A percentile compares a stretch with the other conserved stretches of the same genome.
phyloP scores from a whole-genome alignment of 2,113 vertebrate species.

The Gambusia holbrooki region DNA sequence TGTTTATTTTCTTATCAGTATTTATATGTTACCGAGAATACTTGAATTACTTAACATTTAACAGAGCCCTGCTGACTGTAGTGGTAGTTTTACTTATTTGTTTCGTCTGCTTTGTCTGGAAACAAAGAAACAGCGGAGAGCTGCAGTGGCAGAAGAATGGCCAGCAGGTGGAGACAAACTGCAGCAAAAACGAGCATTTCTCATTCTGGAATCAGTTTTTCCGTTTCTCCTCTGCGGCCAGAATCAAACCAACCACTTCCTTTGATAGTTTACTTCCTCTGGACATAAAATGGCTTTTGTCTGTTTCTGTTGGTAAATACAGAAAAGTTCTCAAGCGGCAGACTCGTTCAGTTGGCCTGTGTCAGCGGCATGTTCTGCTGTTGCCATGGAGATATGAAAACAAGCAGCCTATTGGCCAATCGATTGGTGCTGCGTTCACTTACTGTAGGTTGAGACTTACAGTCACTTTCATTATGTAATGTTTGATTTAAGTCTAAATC shows the following conservation, averaged over 20 bases:
- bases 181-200: background rate
- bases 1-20: background rate
- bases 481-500: too few species aligned
- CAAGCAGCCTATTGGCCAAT: background rate
- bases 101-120: background rate
- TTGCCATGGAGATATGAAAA: constrained; percentile 51
- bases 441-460: background rate
- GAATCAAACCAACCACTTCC: background rate
- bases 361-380: background rate
- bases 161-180: constrained; percentile 15
- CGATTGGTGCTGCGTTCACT: background rate
- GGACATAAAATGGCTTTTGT: too few species aligned
- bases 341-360: background rate
- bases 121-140: background rate
- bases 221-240: background rate
- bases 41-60: background rate
- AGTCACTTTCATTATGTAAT: too few species aligned
- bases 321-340: background rate
- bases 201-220: background rate
- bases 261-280: background rate
- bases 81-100: background rate
- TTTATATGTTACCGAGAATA: background rate
- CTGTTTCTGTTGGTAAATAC: too few species aligned
- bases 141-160: background rate
- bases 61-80: background rate